Conservation (phyloP, 2,888 invertebrate species). For the Entomobrya proxima region DNA sequence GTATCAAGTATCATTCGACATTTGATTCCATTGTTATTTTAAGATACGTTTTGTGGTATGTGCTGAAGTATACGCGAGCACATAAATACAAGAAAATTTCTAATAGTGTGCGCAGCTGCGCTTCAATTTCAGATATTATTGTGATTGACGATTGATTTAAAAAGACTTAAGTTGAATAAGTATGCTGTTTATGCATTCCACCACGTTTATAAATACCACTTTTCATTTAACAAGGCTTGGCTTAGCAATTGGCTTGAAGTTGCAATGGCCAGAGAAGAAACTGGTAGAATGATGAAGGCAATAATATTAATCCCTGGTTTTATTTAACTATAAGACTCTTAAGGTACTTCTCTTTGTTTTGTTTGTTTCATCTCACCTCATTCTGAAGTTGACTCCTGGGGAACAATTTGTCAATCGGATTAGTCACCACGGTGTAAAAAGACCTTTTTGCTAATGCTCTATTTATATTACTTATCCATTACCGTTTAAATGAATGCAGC, state of each 20-base stretch:
- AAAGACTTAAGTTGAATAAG: no score
- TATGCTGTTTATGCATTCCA: no score
- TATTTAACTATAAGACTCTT: slow-evolving; percentile 17
- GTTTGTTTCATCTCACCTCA: slow-evolving; percentile 70
- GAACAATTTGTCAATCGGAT: slow-evolving; percentile 76
- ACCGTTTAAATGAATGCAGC: neutral
- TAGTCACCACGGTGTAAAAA: slow-evolving; percentile 63
- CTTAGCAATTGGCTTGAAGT: neutral
- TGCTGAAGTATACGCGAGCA: no score
- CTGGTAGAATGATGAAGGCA: neutral
- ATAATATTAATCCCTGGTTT: slow-evolving; percentile 1
- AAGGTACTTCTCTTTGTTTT: slow-evolving; percentile 39
- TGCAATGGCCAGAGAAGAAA: neutral
- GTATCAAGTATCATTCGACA: no score
- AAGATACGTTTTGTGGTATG: no score
- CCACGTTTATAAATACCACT: no score
- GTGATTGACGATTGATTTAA: no score
- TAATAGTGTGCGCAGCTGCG: no score
- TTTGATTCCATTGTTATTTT: no score
- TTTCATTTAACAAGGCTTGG: neutral
- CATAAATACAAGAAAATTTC: no score
- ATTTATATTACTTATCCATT: slow-evolving; percentile 43
- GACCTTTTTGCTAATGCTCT: slow-evolving; percentile 44
- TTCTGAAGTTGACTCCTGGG: slow-evolving; percentile 71
- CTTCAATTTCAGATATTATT: no score